Evolutionary conservation across 2,113 vertebrate species (phyloP).

Genomic region (Microcebus murinus): DNA sequence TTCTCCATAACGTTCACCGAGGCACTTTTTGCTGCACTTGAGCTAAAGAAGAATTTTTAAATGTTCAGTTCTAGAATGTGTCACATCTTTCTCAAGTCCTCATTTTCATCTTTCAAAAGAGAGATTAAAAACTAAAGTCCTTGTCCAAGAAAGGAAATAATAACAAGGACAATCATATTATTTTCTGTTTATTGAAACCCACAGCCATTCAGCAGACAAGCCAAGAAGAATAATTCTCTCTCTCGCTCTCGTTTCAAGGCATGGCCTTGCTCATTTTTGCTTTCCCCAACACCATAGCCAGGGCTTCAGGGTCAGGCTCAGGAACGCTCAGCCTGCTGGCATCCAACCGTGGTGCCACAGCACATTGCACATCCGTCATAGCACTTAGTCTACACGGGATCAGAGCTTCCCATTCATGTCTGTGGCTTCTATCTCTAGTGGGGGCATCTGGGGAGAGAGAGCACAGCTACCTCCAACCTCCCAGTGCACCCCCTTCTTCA

Average conservation of each 20-base stretch:
- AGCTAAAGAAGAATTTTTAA: slow-evolving; percentile 37
- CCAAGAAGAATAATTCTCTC: neutral
- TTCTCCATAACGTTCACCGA: neutral
- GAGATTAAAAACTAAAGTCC: slow-evolving; percentile 53
- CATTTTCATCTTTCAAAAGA: slow-evolving; percentile 58
- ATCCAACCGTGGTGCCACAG: neutral
- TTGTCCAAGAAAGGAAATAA: neutral
- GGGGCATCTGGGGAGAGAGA: neutral
- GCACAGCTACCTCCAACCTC: neutral
- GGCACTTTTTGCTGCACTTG: slow-evolving; percentile 9
- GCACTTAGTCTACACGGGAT: neutral
- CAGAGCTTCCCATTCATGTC: neutral
- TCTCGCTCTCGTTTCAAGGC: neutral
- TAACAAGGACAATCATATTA: neutral
- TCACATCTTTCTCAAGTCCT: slow-evolving; percentile 46
- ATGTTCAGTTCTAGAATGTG: neutral
- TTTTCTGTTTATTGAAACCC: neutral
- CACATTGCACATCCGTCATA: neutral
- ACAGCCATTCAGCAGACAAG: neutral
- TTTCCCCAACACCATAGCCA: neutral
- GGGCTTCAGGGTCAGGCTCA: neutral
- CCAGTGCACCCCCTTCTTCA: neutral
- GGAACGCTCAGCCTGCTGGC: neutral
- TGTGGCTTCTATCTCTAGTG: neutral
- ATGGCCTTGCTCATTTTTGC: neutral